A percentile compares a stretch with the other conserved stretches of the same genome.
phyloP scores from a whole-genome alignment of 2,888 invertebrate species.

The Tiliacea aurago region DNA sequence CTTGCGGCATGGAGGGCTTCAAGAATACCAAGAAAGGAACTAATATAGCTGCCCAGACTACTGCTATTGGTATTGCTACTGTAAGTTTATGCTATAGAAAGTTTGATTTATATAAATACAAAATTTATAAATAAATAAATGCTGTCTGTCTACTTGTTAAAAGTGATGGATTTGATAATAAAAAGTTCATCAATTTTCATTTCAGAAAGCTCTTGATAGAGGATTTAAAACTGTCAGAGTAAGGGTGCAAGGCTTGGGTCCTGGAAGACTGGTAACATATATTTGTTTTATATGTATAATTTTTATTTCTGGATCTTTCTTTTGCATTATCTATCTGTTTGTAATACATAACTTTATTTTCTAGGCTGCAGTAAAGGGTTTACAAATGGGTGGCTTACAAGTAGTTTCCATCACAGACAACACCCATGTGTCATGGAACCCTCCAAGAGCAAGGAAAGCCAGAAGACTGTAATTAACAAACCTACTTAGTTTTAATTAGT shows the following conservation, averaged over 20 bases:
- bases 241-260: slow-evolving; percentile 95
- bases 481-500: slow-evolving; percentile 57
- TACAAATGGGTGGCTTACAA: slow-evolving; percentile 97
- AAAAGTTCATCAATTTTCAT: slow-evolving; percentile 58
- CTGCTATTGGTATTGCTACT: slow-evolving; percentile 94
- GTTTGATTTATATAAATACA: neutral
- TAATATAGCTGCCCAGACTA: slow-evolving; percentile 98
- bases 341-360: slow-evolving; percentile 35
- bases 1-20: slow-evolving; percentile 98
- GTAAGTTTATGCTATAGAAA: slow-evolving; percentile 88
- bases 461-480: slow-evolving; percentile 92
- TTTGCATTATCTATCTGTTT: neutral
- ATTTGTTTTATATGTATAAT: neutral
- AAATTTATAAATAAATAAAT: neutral
- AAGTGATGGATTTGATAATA: neutral
- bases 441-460: slow-evolving; percentile 95
- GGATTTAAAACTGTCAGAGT: slow-evolving; percentile 95
- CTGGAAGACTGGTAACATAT: slow-evolving; percentile 95
- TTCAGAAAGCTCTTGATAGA: slow-evolving; percentile 93
- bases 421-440: slow-evolving; percentile 95
- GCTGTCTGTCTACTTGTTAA: neutral
- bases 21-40: slow-evolving; percentile 98
- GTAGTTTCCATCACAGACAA: slow-evolving; percentile 98
- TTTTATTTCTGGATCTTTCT: neutral
- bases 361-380: slow-evolving; percentile 97